Evolutionary conservation across 2,888 invertebrate species (phyloP).

Genomic region (Syritta pipiens): DNA sequence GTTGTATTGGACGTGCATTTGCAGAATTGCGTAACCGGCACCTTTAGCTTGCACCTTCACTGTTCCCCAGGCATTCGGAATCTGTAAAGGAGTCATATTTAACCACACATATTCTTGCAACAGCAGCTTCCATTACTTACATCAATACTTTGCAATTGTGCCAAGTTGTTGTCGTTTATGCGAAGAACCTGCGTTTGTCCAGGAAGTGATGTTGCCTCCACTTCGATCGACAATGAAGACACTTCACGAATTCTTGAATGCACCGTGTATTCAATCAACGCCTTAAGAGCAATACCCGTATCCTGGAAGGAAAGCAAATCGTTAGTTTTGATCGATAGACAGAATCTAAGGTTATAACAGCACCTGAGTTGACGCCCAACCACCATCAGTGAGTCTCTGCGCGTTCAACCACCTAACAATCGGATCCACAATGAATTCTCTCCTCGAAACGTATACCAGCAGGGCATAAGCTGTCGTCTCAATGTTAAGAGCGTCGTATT

Average conservation of each 20-base stretch:
- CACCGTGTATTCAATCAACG: conserved; percentile 93
- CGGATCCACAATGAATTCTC: conserved; percentile 89
- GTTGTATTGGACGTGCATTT: conserved; percentile 95
- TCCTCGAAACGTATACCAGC: conserved; percentile 91
- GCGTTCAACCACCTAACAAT: conserved; percentile 95
- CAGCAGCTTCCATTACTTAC: conserved; percentile 78
- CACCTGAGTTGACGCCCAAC: conserved; percentile 92
- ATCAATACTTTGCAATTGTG: conserved; percentile 88
- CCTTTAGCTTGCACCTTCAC: conserved; percentile 95
- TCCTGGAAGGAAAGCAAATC: conserved; percentile 81
- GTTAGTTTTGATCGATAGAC: too few relatives aligned
- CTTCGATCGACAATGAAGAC: conserved; percentile 86
- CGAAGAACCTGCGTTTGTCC: conserved; percentile 84
- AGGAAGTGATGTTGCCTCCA: conserved; percentile 90
- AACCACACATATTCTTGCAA: neutral
- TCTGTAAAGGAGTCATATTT: conserved; percentile 81
- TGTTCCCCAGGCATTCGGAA: conserved; percentile 96
- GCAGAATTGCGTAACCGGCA: conserved; percentile 95
- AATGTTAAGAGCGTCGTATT: conserved; percentile 93
- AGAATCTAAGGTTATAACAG: too few relatives aligned
- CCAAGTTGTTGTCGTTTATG: conserved; percentile 88
- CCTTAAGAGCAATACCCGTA: conserved; percentile 92
- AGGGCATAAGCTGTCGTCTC: conserved; percentile 96
- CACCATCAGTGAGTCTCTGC: conserved; percentile 91
- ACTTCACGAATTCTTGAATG: conserved; percentile 92